Evolutionary conservation across 37 sponge, comb jelly and placozoan genomes (phyloP), one percentile per base, ranked within the genome.

Genomic region (Cliona cf. orientalis): DNA sequence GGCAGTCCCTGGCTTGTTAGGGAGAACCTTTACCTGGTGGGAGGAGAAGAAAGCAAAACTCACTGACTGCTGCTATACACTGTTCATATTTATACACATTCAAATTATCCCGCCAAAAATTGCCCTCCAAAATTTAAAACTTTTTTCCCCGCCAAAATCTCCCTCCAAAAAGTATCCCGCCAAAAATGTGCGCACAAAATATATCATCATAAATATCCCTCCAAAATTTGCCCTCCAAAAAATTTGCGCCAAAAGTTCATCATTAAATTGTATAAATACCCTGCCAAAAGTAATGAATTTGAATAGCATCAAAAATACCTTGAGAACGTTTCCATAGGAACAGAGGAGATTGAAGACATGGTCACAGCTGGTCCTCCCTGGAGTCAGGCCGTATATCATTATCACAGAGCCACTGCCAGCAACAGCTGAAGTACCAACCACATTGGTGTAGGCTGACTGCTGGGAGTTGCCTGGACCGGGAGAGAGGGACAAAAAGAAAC

Each of bases 1-100:
- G 23, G 96, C 96, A 17, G 94, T 92, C 17, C 96, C 96, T 6
- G 84, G 87, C 79, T 96, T 96, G 71, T 92, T 96, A 34, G 75
- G 37, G 25, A 96, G 82, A 33, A 96, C 72, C 74, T 96, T 96
- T 56, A 96, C 85, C 88, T 92, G 53, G 3, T 49, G 40, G 28
- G 12, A 22, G 37, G 45, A 68, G 42, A 23, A 38, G 37, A 3
- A 23, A 37, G 63, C 25, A 22, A 26, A 26, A 25, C 23, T n/a
- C n/a, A n/a, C n/a, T n/a, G n/a, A 17, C 14, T 49, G 11, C 55
- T 49, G 17, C 11, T 19, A 19, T 19, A 49, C 11, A 17, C 55
- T 19, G 14, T 19, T 17, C 55, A 49, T 49, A 11, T 49, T 17
- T 17, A 17, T 49, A 49, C 55, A 17, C 55, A 49, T 17, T 11